A percentile compares a stretch with the other conserved stretches of the same genome.
Evolutionary conservation across 2,888 invertebrate genomes (phyloP).

Genomic region (Gymnoscelis rufifasciata): DNA sequence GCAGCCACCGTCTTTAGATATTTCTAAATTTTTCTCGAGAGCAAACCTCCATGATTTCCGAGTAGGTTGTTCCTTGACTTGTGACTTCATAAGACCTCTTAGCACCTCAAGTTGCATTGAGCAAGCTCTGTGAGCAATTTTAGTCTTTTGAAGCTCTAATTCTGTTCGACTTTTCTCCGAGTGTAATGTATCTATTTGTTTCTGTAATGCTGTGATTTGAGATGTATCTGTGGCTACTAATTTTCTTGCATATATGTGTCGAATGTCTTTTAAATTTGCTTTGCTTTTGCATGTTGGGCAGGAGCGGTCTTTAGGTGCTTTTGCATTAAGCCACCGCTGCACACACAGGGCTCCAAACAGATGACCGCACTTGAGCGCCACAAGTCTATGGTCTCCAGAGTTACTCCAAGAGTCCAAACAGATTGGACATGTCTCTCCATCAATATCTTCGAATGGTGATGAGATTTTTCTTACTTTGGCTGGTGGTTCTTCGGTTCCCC

Average conservation of each 20-base stretch:
- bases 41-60: conserved; percentile 63
- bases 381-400: conserved; percentile 90
- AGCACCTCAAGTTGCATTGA: conserved; percentile 51
- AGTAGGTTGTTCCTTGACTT: conserved; percentile 44
- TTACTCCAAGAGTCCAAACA: conserved; percentile 94
- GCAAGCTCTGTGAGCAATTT: conserved; percentile 53
- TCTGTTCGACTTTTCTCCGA: conserved; percentile 79
- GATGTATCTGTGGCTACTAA: conserved; percentile 87
- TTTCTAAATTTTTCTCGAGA: conserved; percentile 82
- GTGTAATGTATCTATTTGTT: conserved; percentile 79
- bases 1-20: conserved; percentile 85
- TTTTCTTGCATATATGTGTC: conserved; percentile 88
- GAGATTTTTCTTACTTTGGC: conserved; percentile 50
- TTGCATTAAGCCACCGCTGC: conserved; percentile 83
- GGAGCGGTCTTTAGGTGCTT: conserved; percentile 73
- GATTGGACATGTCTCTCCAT: conserved; percentile 89
- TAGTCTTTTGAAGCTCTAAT: conserved; percentile 78
- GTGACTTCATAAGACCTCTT: conserved; percentile 51
- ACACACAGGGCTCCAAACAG: conserved; percentile 92
- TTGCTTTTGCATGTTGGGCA: conserved; percentile 94
- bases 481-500: conserved; percentile 30
- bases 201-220: conserved; percentile 83
- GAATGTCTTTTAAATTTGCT: conserved; percentile 83
- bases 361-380: conserved; percentile 95
- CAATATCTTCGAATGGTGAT: conserved; percentile 71